Conservation (phyloP, 2,888 invertebrate genomes). For the Camptogramma bilineatum region DNA sequence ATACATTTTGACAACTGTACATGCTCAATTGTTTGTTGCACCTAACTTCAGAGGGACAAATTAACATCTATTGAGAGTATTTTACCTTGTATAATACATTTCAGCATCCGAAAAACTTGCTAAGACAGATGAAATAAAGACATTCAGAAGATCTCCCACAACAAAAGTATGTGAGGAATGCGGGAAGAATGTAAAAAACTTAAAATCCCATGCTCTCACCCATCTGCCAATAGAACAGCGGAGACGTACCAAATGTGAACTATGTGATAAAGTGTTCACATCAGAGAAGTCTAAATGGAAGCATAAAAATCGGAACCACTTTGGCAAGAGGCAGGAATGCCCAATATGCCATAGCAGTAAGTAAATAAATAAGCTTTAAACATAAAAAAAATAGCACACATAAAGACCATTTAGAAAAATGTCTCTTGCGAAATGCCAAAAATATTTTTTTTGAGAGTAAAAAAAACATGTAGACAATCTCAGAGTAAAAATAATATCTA, state of each 20-base stretch:
- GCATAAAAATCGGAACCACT: conserved; percentile 69
- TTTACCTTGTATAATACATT: background rate
- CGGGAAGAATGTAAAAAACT: conserved; percentile 63
- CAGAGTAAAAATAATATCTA: too few species aligned
- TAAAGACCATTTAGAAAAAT: too few species aligned
- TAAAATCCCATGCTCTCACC: conserved; percentile 58
- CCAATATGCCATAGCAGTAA: conserved; percentile 72
- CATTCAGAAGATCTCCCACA: conserved; percentile 13
- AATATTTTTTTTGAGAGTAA: too few species aligned
- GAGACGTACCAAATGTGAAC: conserved; percentile 58
- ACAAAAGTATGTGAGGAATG: conserved; percentile 69
- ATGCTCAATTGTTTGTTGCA: too few species aligned
- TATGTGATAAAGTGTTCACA: conserved; percentile 65
- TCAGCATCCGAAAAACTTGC: background rate
- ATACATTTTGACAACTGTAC: too few species aligned
- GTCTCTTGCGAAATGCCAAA: too few species aligned
- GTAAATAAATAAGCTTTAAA: conserved; percentile 20
- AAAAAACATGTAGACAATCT: too few species aligned
- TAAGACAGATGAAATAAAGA: conserved; percentile 44
- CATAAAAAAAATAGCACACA: background rate
- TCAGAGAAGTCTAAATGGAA: conserved; percentile 56
- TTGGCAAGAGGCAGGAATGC: conserved; percentile 66
- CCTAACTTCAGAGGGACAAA: too few species aligned
- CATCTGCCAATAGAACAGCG: conserved; percentile 55
- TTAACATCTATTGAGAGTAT: too few species aligned